Conservation (phyloP, 1,140 invertebrate genomes). For the Drosophila repleta region DNA sequence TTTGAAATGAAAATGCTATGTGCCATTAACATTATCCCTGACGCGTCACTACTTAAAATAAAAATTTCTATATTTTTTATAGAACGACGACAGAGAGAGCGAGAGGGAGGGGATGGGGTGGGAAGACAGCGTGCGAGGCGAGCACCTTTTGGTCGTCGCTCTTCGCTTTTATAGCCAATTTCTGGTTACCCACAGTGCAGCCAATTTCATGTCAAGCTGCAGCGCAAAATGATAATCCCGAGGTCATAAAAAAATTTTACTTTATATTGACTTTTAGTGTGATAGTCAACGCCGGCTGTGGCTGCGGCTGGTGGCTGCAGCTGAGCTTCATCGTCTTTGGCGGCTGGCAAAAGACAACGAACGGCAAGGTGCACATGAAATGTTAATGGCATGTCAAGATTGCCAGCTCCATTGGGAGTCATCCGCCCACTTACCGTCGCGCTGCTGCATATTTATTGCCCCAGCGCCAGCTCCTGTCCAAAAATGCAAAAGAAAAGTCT, state of each 20-base stretch:
- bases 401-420: slow-evolving; percentile 46
- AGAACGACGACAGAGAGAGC: slow-evolving; percentile 35
- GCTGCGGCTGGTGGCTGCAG: slow-evolving; percentile 2
- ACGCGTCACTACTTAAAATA: slow-evolving; percentile 83
- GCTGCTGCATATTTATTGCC: slow-evolving; percentile 60
- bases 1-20: slow-evolving; percentile 82
- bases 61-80: slow-evolving; percentile 82
- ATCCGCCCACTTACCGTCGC: slow-evolving; percentile 20
- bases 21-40: slow-evolving; percentile 82
- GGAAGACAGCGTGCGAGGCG: slow-evolving; percentile 13
- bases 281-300: slow-evolving; percentile 66
- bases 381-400: slow-evolving; percentile 81
- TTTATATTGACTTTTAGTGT: slow-evolving; percentile 82
- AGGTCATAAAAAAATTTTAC: slow-evolving; percentile 80
- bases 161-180: slow-evolving; percentile 78
- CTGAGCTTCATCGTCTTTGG: neutral
- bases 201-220: slow-evolving; percentile 82
- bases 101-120: no score
- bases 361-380: slow-evolving; percentile 76
- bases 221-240: slow-evolving; percentile 78
- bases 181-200: slow-evolving; percentile 81
- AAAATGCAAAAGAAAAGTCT: slow-evolving; percentile 15
- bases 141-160: slow-evolving; percentile 76
- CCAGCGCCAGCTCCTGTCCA: slow-evolving; percentile 14
- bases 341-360: slow-evolving; percentile 52